phyloP scores from a whole-genome alignment of 2,888 invertebrate species.

The Acleris holmiana region DNA sequence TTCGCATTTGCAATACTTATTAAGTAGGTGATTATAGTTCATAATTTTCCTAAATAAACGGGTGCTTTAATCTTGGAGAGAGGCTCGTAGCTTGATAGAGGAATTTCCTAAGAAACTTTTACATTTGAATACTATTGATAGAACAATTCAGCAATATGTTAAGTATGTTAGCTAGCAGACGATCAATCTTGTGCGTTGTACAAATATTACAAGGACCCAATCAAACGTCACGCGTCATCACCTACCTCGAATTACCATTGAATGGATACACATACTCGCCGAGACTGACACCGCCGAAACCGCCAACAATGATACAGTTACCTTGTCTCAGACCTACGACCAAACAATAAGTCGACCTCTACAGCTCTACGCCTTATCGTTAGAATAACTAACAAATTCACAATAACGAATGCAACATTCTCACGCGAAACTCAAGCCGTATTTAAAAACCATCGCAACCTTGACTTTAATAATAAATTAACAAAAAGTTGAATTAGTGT shows the following conservation, averaged over 20 bases:
- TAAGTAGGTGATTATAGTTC: too few species aligned
- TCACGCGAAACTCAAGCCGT: constrained; percentile 64
- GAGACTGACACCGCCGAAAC: constrained; percentile 42
- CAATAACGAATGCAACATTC: constrained; percentile 68
- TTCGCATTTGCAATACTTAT: too few species aligned
- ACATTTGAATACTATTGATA: constrained; percentile 19
- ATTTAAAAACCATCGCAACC: constrained; percentile 54
- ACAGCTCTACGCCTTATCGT: constrained; percentile 68
- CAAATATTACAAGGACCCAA: constrained; percentile 59
- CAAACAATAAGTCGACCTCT: constrained; percentile 70
- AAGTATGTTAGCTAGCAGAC: constrained; percentile 1
- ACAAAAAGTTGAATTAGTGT: constrained; percentile 31
- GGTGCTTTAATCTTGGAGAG: too few species aligned
- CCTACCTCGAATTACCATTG: constrained; percentile 63
- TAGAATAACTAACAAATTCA: constrained; percentile 63
- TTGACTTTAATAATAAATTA: constrained; percentile 51
- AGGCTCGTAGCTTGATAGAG: too few species aligned
- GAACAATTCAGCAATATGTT: constrained; percentile 40
- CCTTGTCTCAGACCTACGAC: constrained; percentile 71
- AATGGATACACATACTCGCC: constrained; percentile 46
- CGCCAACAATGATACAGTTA: constrained; percentile 65
- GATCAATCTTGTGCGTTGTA: constrained; percentile 45
- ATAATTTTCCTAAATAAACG: too few species aligned
- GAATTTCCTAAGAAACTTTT: too few species aligned
- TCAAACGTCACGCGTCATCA: constrained; percentile 62